phyloP scores from a whole-genome alignment of 2,888 invertebrate genomes.

The Miltochrista miniata region DNA sequence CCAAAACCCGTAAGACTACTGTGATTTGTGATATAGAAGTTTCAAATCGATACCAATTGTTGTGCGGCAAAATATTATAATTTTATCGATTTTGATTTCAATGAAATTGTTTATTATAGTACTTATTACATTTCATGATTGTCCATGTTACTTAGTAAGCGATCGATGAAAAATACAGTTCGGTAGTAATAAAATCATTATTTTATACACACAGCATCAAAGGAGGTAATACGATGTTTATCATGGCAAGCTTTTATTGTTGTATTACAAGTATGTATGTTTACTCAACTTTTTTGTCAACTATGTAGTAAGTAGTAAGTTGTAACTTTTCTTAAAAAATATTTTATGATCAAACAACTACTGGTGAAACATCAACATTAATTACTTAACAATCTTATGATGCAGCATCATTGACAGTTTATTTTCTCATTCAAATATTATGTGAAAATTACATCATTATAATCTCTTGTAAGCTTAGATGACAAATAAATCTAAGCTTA shows the following conservation, averaged over 20 bases:
- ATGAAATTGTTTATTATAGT: background rate
- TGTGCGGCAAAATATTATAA: constrained; percentile 58
- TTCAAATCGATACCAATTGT: constrained; percentile 52
- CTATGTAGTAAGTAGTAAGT: background rate
- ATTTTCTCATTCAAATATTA: constrained; percentile 38
- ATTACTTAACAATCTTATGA: constrained; percentile 17
- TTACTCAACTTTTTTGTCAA: constrained; percentile 12
- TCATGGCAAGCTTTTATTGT: constrained; percentile 5
- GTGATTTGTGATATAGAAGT: constrained; percentile 58
- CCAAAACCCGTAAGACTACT: constrained; percentile 63
- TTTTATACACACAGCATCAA: constrained; percentile 6
- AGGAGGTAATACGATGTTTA: constrained; percentile 13
- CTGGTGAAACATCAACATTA: constrained; percentile 20
- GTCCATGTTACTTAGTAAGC: too few relatives aligned
- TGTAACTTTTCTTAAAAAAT: constrained; percentile 1
- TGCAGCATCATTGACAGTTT: constrained; percentile 26
- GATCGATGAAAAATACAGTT: too few relatives aligned
- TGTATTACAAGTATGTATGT: constrained; percentile 11
- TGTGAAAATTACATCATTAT: constrained; percentile 54
- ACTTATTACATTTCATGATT: background rate
- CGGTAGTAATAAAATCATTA: too few relatives aligned
- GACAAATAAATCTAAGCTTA: too few relatives aligned
- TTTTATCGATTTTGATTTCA: constrained; percentile 7
- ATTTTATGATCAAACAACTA: constrained; percentile 14
- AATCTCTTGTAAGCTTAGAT: too few relatives aligned